These are phyloP conservation scores for Linyphia triangularis DNA, from an alignment of 2,888 invertebrate species.

Conservation along the genomic window DNA sequence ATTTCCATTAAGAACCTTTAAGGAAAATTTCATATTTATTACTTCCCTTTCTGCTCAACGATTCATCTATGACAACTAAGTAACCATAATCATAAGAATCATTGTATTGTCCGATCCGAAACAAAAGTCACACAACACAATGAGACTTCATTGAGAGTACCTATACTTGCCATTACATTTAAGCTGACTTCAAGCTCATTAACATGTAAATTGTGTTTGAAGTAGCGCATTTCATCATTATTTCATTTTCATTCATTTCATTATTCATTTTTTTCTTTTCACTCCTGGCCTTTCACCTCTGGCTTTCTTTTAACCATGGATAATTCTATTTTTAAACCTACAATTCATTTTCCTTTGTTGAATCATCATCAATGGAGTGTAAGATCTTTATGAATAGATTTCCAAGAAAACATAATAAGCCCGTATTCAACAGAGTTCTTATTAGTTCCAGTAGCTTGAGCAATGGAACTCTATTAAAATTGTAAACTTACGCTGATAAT, in stretches of 20 bases:
- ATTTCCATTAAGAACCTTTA: too few species aligned
- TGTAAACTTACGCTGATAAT: too few species aligned
- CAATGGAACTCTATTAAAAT: too few species aligned
- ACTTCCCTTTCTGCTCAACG: not conserved
- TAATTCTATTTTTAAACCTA: not conserved
- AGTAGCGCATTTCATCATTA: too few species aligned
- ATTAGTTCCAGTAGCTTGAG: not conserved
- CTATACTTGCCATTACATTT: not conserved
- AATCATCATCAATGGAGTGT: not conserved
- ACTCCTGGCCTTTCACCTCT: not conserved
- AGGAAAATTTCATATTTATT: not conserved
- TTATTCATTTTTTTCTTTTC: not conserved
- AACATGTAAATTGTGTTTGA: slow-evolving; percentile 21
- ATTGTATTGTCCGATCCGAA: not conserved
- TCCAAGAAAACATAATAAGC: not conserved
- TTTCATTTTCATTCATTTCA: too few species aligned
- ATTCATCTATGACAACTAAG: not conserved
- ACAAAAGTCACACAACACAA: not conserved
- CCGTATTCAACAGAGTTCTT: not conserved
- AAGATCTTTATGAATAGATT: not conserved
- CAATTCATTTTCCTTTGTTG: not conserved
- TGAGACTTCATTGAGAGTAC: not conserved
- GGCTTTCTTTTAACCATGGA: not conserved
- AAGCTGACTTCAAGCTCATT: slow-evolving; percentile 16
- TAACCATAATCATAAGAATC: slow-evolving; percentile 3